These are phyloP conservation scores for Herminia tarsipennalis DNA, from an alignment of 2,888 invertebrate species.

Conservation along the genomic window DNA sequence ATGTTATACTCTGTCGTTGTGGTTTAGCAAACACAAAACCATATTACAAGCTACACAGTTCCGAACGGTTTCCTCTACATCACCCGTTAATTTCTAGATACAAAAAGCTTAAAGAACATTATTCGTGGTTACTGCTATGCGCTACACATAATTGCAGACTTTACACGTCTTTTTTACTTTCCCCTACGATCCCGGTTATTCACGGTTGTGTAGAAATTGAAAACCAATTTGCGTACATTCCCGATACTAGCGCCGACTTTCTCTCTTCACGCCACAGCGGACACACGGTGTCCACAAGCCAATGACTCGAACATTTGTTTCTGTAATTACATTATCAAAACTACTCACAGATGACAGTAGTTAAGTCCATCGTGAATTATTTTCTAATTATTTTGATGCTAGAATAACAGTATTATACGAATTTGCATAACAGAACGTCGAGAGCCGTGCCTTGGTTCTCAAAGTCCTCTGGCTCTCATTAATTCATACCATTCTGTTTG, in stretches of 20 bases:
- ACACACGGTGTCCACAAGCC: slow-evolving; percentile 56
- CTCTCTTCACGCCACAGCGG: slow-evolving; percentile 68
- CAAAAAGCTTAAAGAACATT: no score
- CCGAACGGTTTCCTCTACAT: no score
- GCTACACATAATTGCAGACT: slow-evolving; percentile 28
- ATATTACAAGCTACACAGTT: background rate
- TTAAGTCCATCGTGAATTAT: no score
- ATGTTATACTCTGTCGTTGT: background rate
- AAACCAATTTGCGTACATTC: slow-evolving; percentile 66
- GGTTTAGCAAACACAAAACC: background rate
- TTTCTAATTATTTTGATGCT: slow-evolving; percentile 45
- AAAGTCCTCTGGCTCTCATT: slow-evolving; percentile 17
- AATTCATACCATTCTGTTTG: slow-evolving; percentile 33
- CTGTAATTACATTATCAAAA: slow-evolving; percentile 53
- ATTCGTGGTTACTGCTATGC: background rate
- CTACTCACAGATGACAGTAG: no score
- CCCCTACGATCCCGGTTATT: slow-evolving; percentile 42
- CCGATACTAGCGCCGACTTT: slow-evolving; percentile 63
- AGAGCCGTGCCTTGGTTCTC: slow-evolving; percentile 21
- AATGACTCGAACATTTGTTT: slow-evolving; percentile 60
- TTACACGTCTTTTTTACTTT: slow-evolving; percentile 41
- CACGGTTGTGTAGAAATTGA: slow-evolving; percentile 66
- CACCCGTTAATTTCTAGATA: no score
- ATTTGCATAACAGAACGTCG: slow-evolving; percentile 21
- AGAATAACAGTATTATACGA: slow-evolving; percentile 28